Percentiles rank a stretch among this genome's conserved stretches.
Conservation (phyloP, 23 tunicate species). For the Oikopleura vanhoeffeni region DNA sequence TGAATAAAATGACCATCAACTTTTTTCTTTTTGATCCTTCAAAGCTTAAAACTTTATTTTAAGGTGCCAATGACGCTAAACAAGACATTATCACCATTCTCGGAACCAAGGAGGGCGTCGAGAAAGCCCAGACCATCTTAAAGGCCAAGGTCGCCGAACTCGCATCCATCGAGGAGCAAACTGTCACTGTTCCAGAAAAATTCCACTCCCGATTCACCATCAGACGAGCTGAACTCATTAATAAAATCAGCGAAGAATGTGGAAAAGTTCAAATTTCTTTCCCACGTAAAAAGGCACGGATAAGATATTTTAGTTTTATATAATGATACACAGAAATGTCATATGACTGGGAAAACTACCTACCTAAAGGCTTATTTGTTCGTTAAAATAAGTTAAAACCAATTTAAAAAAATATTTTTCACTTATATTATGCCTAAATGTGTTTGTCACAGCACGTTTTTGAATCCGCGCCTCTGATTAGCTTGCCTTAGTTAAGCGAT, state of each 20-base stretch:
- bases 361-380: too few species aligned
- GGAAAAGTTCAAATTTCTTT: conserved; percentile 86
- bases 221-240: conserved; percentile 53
- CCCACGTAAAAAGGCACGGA: conserved; percentile 44
- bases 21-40: too few species aligned
- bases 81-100: conserved; percentile 50
- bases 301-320: too few species aligned
- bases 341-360: neutral
- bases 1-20: too few species aligned
- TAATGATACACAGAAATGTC: too few species aligned
- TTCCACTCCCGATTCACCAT: conserved; percentile 76
- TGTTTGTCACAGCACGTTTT: too few species aligned
- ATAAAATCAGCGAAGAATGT: conserved; percentile 61
- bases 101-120: conserved; percentile 58
- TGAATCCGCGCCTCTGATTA: too few species aligned
- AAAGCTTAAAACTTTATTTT: too few species aligned
- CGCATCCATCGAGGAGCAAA: conserved; percentile 18
- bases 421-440: too few species aligned
- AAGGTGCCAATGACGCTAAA: conserved; percentile 35
- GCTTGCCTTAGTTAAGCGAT: too few species aligned
- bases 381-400: too few species aligned
- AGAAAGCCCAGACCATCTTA: conserved; percentile 35
- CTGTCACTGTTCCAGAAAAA: conserved; percentile 39
- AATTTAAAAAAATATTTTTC: too few species aligned
- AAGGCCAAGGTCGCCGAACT: conserved; percentile 59